phyloP scores from a whole-genome alignment of 2,888 invertebrate genomes.

The Ennomos fuscantarius region DNA sequence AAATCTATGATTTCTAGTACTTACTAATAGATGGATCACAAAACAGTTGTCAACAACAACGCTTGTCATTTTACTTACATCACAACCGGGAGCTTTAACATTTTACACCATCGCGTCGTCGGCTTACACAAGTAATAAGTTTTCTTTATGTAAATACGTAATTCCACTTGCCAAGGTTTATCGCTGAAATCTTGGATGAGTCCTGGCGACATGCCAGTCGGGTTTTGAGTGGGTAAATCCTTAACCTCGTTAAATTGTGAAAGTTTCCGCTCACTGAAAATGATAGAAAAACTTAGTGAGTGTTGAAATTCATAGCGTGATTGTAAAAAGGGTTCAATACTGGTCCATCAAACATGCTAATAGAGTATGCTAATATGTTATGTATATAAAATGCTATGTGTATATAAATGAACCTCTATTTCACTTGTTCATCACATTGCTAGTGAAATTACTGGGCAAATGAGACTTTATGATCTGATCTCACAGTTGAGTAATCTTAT shows the following conservation, averaged over 20 bases:
- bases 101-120: slow-evolving; percentile 38
- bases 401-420: no score
- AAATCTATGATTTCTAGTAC: no score
- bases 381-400: no score
- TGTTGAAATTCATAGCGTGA: slow-evolving; percentile 19
- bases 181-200: slow-evolving; percentile 54
- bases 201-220: slow-evolving; percentile 57
- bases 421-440: no score
- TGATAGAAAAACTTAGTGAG: slow-evolving; percentile 27
- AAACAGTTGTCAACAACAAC: slow-evolving; percentile 10
- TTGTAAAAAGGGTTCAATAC: slow-evolving; percentile 15
- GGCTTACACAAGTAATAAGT: slow-evolving; percentile 46
- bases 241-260: slow-evolving; percentile 50
- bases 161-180: slow-evolving; percentile 51
- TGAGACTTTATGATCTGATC: no score
- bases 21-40: no score
- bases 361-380: slow-evolving; percentile 1
- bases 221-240: slow-evolving; percentile 54
- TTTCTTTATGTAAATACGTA: slow-evolving; percentile 54
- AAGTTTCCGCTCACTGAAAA: slow-evolving; percentile 36
- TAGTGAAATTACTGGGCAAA: no score
- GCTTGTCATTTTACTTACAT: slow-evolving; percentile 36
- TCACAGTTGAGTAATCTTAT: no score
- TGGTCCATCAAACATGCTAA: no score
- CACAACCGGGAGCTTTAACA: slow-evolving; percentile 35